These are phyloP conservation scores for Centrocercus urophasianus DNA, from an alignment of 2,113 vertebrate genomes.

Conservation along the genomic window DNA sequence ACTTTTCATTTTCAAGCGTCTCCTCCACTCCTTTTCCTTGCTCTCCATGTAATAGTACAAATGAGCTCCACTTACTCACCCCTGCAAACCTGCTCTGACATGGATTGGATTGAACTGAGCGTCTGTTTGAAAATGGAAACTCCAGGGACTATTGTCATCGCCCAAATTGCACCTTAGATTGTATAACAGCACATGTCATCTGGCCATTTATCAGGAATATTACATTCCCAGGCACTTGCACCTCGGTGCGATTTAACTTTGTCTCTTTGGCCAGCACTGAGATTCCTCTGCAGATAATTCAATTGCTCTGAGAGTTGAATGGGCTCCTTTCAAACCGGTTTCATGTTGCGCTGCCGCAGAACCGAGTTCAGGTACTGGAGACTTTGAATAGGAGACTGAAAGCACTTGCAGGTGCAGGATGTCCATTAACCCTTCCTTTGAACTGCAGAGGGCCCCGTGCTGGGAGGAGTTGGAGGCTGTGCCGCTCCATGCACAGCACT, in stretches of 20 bases:
- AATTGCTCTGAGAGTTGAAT: constrained; percentile 64
- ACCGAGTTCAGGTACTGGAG: not conserved
- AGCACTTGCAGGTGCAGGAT: not conserved
- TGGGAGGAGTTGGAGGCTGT: not conserved
- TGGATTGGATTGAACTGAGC: constrained; percentile 71
- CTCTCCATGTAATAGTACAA: constrained; percentile 51
- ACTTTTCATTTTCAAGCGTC: constrained; percentile 29
- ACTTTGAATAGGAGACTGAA: not conserved
- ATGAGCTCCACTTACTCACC: constrained; percentile 67
- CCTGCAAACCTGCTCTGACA: constrained; percentile 70
- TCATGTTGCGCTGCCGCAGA: not conserved
- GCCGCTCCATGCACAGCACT: not conserved
- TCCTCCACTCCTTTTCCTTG: constrained; percentile 47
- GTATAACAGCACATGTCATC: constrained; percentile 69
- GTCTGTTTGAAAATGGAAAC: constrained; percentile 76
- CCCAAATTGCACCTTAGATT: constrained; percentile 74
- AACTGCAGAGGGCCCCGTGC: rapidly evolving
- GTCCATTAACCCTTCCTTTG: not conserved
- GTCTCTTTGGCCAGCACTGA: constrained; percentile 67
- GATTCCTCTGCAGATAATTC: constrained; percentile 74
- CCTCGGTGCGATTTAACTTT: constrained; percentile 73
- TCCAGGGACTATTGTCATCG: constrained; percentile 78
- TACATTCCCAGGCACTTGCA: constrained; percentile 74
- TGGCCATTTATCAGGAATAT: constrained; percentile 79
- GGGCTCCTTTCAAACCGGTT: constrained; percentile 15